Base-by-base conservation (phyloP, 2,888 invertebrate species). In the Empis stercorea region DNA sequence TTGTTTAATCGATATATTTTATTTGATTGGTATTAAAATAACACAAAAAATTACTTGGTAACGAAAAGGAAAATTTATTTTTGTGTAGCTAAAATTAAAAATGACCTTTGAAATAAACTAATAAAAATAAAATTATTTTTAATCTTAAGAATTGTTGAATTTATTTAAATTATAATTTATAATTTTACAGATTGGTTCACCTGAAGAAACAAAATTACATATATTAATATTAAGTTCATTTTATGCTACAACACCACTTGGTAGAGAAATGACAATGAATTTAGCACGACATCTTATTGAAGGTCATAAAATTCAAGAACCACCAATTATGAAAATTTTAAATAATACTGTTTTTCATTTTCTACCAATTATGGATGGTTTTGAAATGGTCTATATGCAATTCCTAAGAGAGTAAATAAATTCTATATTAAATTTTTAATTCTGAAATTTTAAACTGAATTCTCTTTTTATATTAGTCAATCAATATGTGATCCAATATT, bases 141-240 rank as follows among this genome's bases (percentile, higher is more conserved):
- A 20, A 4, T 20, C 3, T 3, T 7, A 27, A 27, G 9, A 27
- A 27, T 5, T 4, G 20, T 5, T 20, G 5, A 20, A 32, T 32
- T 32, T 5, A n/a, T n/a, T 13, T 32, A 5, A 13, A 32, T 32
- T 34, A n/a, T 45, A 20, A 14, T 30, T 46, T 48, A 45, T 47
- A 48, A 50, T 56, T 56, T 60, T 65, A n/a, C 65, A 87, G 86
- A 73, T 84, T 51, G 85, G 84, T 1, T 73, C 78, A 2, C 81
- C 85, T 1, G 86, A 87, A 59, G 88, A 89, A 62, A 75, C 73
- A 2, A 91, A 92, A 69, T 81, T 87, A 59, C 86, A 87, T 60
- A 75, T 94, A 14, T 82, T 84, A 0, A 65, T 94, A n/a, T 70
- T 89, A 27, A 92, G 93, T 51, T 88, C 89, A 45, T 65, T 91